Conservation (phyloP, 2,888 invertebrate genomes). For the Palloptera scutellata region DNA sequence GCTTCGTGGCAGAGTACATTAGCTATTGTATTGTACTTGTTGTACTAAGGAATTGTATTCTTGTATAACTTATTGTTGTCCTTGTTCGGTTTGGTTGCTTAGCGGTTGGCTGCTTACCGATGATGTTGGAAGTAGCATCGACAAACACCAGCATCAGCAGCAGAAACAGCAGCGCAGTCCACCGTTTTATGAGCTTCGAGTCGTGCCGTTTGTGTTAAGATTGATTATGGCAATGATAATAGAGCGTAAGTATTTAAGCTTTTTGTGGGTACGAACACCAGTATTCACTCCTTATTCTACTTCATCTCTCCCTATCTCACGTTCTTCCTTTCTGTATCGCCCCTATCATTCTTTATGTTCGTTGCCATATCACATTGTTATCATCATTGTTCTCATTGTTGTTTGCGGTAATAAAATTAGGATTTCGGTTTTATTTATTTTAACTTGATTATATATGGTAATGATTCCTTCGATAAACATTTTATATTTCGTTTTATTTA, state of each 20-base stretch:
- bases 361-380: background rate
- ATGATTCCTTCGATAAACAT: background rate
- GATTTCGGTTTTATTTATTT: constrained; percentile 4
- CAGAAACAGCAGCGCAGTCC: background rate
- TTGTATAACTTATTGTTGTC: background rate
- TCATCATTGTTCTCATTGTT: background rate
- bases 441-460: constrained; percentile 10
- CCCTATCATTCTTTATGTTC: too few relatives aligned
- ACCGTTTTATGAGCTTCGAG: constrained; percentile 14
- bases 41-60: background rate
- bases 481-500: background rate
- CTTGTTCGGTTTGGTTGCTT: background rate
- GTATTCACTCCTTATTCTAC: background rate
- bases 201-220: constrained; percentile 13
- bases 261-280: background rate
- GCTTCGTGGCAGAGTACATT: background rate
- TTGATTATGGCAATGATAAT: constrained; percentile 23
- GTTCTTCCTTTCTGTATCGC: too few relatives aligned
- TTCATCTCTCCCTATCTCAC: too few relatives aligned
- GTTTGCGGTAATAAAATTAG: constrained; percentile 10
- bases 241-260: constrained; percentile 12
- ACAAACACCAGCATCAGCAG: background rate
- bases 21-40: background rate
- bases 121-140: too few relatives aligned
- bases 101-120: background rate